A percentile compares a stretch with the other conserved stretches of the same genome.
Evolutionary conservation across 2,113 vertebrate species (phyloP).

Genomic region (Dasypus novemcinctus): DNA sequence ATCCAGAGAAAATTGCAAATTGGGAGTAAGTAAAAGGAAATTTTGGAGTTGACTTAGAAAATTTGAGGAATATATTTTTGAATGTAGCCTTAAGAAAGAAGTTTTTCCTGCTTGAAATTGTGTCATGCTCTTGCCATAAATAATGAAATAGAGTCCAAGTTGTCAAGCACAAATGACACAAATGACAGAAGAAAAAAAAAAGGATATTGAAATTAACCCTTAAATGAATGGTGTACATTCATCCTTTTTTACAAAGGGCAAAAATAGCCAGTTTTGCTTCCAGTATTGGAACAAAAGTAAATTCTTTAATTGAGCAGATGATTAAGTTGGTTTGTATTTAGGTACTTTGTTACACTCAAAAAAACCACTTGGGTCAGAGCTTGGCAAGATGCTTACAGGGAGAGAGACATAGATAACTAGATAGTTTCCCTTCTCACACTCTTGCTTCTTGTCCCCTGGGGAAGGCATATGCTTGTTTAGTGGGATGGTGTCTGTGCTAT

Average conservation of each 20-base stretch:
- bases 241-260: neutral
- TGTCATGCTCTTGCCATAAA: neutral
- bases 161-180: neutral
- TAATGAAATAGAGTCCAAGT: neutral
- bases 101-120: neutral
- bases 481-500: neutral
- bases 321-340: neutral
- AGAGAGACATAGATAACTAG: neutral
- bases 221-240: neutral
- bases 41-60: neutral
- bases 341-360: neutral
- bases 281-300: neutral
- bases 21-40: neutral
- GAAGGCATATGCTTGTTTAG: neutral
- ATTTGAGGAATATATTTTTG: slow-evolving; percentile 15
- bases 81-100: neutral
- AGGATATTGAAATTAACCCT: neutral
- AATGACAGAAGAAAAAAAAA: neutral
- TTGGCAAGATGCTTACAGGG: neutral
- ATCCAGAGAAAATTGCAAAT: neutral
- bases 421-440: neutral
- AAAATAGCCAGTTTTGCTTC: slow-evolving; percentile 18
- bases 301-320: neutral
- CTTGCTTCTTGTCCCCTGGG: neutral
- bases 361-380: neutral